A percentile compares a stretch with the other conserved stretches of the same genome.
These are phyloP conservation scores for Drosophila azteca DNA, from an alignment of 1,140 invertebrate species.

Conservation along the genomic window DNA sequence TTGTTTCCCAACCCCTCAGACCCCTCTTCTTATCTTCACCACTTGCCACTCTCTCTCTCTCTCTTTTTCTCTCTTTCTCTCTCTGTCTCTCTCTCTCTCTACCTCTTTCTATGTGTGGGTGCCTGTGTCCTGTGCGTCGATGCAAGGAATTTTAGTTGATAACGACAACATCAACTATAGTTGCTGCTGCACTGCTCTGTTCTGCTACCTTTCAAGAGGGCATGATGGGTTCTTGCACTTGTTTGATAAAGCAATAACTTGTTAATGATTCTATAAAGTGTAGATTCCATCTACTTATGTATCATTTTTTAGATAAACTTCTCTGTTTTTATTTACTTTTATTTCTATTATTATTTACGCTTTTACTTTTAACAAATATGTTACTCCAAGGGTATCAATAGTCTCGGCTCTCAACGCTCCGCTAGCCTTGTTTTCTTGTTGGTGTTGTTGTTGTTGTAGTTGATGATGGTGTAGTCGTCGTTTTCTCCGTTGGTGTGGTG, in stretches of 20 bases:
- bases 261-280: too few relatives aligned
- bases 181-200: constrained; percentile 8
- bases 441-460: constrained; percentile 25
- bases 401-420: too few relatives aligned
- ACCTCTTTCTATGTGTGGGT: not conserved
- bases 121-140: constrained; percentile 59
- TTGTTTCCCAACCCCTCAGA: not conserved
- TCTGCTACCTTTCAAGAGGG: too few relatives aligned
- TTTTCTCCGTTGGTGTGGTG: not conserved
- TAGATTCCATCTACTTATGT: too few relatives aligned
- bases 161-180: constrained; percentile 55
- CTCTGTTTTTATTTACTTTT: too few relatives aligned
- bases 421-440: constrained; percentile 7
- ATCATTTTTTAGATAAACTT: too few relatives aligned
- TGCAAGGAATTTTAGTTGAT: constrained; percentile 78
- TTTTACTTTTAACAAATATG: too few relatives aligned
- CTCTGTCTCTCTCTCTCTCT: not conserved
- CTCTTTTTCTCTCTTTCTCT: not conserved
- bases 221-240: too few relatives aligned
- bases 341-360: too few relatives aligned
- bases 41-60: not conserved
- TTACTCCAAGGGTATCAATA: too few relatives aligned
- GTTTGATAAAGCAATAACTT: not conserved
- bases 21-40: not conserved
- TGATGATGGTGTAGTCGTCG: constrained; percentile 53